These are phyloP conservation scores for Varanus komodoensis DNA, from an alignment of 2,113 vertebrate species.

Conservation along the genomic window DNA sequence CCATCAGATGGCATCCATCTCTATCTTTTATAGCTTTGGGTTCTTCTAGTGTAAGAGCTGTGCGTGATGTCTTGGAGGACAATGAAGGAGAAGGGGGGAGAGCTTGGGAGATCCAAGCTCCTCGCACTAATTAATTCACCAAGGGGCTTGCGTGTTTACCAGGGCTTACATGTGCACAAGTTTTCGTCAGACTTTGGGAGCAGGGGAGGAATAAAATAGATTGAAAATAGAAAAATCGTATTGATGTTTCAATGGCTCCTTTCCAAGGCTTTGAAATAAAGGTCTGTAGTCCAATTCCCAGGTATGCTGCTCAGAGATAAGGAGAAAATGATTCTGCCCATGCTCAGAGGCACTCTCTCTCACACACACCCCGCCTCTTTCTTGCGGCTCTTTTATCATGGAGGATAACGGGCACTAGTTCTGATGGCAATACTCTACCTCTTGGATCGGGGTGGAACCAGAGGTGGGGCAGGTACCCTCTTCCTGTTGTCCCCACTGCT, in stretches of 20 bases:
- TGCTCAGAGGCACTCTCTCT: background rate
- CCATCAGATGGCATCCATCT: background rate
- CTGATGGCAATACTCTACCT: too few species aligned
- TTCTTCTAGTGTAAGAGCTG: background rate
- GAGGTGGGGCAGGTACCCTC: too few species aligned
- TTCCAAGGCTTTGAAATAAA: background rate
- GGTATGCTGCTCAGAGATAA: background rate
- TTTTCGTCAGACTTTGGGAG: background rate
- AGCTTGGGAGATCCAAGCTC: background rate
- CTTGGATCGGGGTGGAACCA: too few species aligned
- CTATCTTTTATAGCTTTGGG: background rate
- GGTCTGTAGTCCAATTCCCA: background rate
- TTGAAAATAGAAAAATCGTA: background rate
- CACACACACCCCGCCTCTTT: background rate
- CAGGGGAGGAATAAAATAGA: background rate
- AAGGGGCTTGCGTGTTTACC: background rate
- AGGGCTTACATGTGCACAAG: too few species aligned
- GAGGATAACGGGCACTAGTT: too few species aligned
- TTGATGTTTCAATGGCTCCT: background rate
- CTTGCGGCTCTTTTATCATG: background rate
- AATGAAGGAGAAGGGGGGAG: background rate
- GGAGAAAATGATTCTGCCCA: background rate
- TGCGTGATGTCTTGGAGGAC: background rate
- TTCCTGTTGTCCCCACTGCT: too few species aligned
- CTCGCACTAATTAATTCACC: background rate